A percentile compares a stretch with the other conserved stretches of the same genome.
These are phyloP conservation scores for Pteropus rufus DNA, from an alignment of 2,797 vertebrate species.

Conservation along the genomic window DNA sequence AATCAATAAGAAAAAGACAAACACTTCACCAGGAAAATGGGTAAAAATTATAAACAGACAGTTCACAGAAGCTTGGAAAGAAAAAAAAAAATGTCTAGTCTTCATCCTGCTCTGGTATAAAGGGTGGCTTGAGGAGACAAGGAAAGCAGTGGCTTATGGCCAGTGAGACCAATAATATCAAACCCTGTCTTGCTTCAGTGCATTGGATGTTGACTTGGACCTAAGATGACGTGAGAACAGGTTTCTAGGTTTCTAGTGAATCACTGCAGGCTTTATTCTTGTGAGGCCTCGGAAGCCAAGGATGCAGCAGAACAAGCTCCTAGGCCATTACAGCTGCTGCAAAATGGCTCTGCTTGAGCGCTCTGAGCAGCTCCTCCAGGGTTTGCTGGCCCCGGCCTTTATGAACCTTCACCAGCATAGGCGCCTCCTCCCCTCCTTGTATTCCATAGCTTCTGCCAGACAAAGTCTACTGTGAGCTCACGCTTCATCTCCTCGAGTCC, in stretches of 20 bases:
- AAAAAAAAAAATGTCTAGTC: no score
- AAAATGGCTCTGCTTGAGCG: fast-evolving
- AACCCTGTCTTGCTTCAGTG: not conserved
- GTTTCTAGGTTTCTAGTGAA: not conserved
- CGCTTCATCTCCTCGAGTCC: not conserved
- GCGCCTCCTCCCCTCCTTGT: not conserved
- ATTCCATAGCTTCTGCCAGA: not conserved
- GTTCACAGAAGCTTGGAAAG: not conserved
- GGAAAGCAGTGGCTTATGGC: not conserved
- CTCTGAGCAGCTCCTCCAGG: not conserved
- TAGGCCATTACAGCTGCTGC: not conserved
- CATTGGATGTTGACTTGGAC: not conserved
- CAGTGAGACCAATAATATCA: not conserved
- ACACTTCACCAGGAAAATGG: not conserved
- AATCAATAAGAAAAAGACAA: not conserved
- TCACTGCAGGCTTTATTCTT: not conserved
- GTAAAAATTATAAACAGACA: not conserved
- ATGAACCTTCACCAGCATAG: not conserved
- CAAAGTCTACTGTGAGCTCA: not conserved
- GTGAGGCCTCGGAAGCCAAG: not conserved
- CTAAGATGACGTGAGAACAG: not conserved
- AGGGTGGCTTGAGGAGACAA: not conserved
- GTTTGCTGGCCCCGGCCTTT: not conserved
- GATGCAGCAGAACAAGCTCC: no score
- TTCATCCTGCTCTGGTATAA: not conserved